phyloP scores from a whole-genome alignment of 2,888 invertebrate species.

The Dusona sp. region DNA sequence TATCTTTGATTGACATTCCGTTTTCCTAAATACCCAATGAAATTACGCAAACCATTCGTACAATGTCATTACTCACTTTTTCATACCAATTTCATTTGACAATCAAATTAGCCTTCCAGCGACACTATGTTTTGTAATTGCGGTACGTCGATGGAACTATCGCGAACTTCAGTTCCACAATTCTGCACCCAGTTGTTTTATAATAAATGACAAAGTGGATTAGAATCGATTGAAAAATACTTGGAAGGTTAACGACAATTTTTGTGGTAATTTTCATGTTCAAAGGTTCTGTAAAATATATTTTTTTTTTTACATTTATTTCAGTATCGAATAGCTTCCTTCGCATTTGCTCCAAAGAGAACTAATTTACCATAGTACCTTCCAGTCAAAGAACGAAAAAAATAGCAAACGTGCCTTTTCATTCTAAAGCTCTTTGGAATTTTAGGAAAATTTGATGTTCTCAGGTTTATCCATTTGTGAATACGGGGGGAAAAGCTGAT shows the following conservation, averaged over 20 bases:
- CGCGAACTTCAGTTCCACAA: background rate
- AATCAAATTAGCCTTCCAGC: background rate
- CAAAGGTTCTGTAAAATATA: too few species aligned
- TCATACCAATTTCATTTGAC: background rate
- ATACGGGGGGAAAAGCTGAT: background rate
- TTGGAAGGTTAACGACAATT: background rate
- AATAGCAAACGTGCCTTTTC: background rate
- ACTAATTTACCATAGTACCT: slow-evolving; percentile 1
- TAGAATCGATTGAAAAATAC: background rate
- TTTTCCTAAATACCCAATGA: background rate
- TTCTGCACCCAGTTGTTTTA: background rate
- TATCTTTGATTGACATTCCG: background rate
- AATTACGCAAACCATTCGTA: background rate
- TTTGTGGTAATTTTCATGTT: background rate
- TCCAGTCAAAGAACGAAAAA: background rate
- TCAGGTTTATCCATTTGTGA: slow-evolving; percentile 9
- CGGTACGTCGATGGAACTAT: background rate
- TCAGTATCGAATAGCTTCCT: too few species aligned
- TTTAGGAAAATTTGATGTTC: background rate
- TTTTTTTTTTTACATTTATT: too few species aligned
- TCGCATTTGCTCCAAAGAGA: background rate
- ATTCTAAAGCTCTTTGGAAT: slow-evolving; percentile 15
- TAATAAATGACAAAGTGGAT: background rate
- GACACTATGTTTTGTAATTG: background rate
- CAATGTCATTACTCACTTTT: background rate